Evolutionary conservation across 1,140 invertebrate species (phyloP), one percentile per base, ranked within the genome.

Genomic region (Caenorhabditis latens): DNA sequence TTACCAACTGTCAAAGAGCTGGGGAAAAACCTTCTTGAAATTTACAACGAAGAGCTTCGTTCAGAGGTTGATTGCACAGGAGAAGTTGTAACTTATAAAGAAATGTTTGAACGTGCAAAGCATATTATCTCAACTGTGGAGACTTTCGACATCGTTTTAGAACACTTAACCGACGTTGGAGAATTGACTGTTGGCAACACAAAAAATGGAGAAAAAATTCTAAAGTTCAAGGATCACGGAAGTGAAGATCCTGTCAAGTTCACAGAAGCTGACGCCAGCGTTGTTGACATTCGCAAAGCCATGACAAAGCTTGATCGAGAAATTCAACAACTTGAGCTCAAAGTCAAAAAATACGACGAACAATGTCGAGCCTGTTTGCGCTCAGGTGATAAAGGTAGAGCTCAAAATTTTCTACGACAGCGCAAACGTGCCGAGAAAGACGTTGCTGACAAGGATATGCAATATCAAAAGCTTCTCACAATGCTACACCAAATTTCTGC

Each of bases 381-480:
- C 0, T n/a, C 57, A n/a, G 86, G 87, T 14, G 91, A 91, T 63
- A 92, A 91, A 48, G 91, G 87, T 21, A 63, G 75, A 40, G 91
- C 91, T 0, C 67, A 90, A 32, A 87, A 87, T n/a, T 84, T 85
- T 43, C 57, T 91, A 48, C 43, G 89, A 55, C 90, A 90, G 83
- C 89, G 89, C 53, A 92, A 92, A 67, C 87, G 82, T 0, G 87
- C 87, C 16, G 89, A 92, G 67, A 92, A 92, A 71, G 91, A 92
- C 21, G 90, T 92, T n/a, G 61, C 71, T 11, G 91, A 92, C 79
- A 92, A 92, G 83, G 92, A 91, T 71, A 71, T 85, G 40, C 90
- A 91, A 53, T 92, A 90, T 58, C 90, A 92, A 55, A 86, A 85
- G 32, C 87, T 91, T 43, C 61, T 88, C n/a, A 71, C 61, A 4